phyloP scores from a whole-genome alignment of 2,888 invertebrate species.

The Baccha elongata region DNA sequence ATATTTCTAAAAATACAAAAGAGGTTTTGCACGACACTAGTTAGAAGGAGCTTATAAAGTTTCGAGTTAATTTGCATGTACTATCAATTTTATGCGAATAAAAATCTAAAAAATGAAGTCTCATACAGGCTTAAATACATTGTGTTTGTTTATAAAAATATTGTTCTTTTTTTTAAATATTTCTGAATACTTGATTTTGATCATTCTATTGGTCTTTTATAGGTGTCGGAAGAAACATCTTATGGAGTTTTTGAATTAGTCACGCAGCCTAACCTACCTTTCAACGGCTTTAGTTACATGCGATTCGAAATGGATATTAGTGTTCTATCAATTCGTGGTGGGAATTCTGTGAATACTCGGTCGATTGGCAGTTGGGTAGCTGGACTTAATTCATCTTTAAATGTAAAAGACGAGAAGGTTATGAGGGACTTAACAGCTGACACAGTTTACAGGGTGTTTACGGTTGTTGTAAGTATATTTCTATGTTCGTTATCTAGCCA shows the following conservation, averaged over 20 bases:
- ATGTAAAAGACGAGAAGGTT: slow-evolving; percentile 86
- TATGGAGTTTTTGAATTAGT: slow-evolving; percentile 87
- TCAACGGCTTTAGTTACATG: slow-evolving; percentile 89
- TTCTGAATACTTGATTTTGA: too few species aligned
- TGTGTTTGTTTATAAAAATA: too few species aligned
- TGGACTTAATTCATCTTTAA: slow-evolving; percentile 87
- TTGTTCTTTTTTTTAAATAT: slow-evolving; percentile 22
- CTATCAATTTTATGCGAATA: too few species aligned
- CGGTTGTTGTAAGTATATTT: slow-evolving; percentile 87
- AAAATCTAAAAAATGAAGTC: too few species aligned
- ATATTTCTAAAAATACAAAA: too few species aligned
- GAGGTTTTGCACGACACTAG: too few species aligned
- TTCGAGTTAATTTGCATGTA: too few species aligned
- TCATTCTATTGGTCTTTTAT: slow-evolving; percentile 12
- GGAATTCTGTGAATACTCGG: slow-evolving; percentile 88
- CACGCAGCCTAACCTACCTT: slow-evolving; percentile 84
- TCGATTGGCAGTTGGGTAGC: slow-evolving; percentile 90
- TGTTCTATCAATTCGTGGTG: slow-evolving; percentile 88
- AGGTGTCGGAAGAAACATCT: slow-evolving; percentile 86
- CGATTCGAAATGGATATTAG: slow-evolving; percentile 89
- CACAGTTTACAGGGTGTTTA: slow-evolving; percentile 93
- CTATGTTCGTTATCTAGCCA: too few species aligned
- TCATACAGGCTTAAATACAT: slow-evolving; percentile 36
- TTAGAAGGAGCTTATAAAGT: too few species aligned
- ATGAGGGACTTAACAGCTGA: slow-evolving; percentile 91